These are phyloP conservation scores for Epirrita christyi DNA, from an alignment of 2,888 invertebrate species.

Conservation along the genomic window DNA sequence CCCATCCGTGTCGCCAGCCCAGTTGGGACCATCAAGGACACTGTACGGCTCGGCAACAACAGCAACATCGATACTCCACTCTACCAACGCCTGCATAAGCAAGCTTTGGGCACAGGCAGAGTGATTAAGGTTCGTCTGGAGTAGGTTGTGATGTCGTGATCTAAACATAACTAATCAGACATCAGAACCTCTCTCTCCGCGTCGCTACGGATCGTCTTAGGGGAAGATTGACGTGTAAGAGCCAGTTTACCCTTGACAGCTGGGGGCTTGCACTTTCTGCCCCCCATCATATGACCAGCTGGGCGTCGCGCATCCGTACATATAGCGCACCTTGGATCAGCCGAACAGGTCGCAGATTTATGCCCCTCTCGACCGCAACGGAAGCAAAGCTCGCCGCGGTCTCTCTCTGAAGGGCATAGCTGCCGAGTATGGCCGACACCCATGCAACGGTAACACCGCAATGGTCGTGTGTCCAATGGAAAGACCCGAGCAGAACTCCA, in stretches of 20 bases:
- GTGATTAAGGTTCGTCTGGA: slow-evolving; percentile 36
- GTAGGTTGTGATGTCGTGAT: background rate
- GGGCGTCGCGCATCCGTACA: slow-evolving; percentile 2
- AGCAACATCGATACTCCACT: no score
- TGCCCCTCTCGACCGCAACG: background rate
- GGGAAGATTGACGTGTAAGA: no score
- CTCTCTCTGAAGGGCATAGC: background rate
- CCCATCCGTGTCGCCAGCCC: slow-evolving; percentile 19
- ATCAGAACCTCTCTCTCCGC: background rate
- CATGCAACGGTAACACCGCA: background rate
- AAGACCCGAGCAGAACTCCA: background rate
- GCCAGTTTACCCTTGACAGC: background rate
- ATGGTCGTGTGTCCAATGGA: background rate
- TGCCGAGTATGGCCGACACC: background rate
- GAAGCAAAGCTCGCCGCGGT: slow-evolving; percentile 5
- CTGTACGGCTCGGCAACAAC: no score
- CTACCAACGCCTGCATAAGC: background rate
- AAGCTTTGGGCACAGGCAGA: slow-evolving; percentile 31
- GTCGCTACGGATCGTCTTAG: background rate
- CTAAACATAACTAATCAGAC: background rate
- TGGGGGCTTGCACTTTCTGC: slow-evolving; percentile 2
- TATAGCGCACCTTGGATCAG: background rate
- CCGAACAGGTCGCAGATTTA: background rate
- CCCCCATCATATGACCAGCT: slow-evolving; percentile 4
- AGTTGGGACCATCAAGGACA: background rate